These are phyloP conservation scores for Xylota sylvarum DNA, from an alignment of 2,888 invertebrate genomes.

Conservation along the genomic window DNA sequence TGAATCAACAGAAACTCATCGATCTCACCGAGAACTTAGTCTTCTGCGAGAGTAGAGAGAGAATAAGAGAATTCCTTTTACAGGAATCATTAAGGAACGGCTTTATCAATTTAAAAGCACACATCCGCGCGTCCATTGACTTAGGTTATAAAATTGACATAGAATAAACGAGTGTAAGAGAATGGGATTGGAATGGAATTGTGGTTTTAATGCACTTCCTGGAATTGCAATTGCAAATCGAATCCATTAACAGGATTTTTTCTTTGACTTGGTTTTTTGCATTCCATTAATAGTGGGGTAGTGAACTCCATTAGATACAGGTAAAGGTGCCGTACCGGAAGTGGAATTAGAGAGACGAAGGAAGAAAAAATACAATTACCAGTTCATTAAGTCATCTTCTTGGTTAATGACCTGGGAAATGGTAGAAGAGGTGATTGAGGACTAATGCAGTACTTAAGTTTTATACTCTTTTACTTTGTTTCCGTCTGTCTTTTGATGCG, in stretches of 20 bases:
- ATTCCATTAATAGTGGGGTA: constrained; percentile 54
- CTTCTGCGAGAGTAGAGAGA: constrained; percentile 82
- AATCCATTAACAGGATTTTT: constrained; percentile 70
- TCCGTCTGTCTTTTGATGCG: neutral
- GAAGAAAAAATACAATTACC: constrained; percentile 67
- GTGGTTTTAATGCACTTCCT: constrained; percentile 70
- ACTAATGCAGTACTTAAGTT: constrained; percentile 7
- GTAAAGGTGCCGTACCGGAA: constrained; percentile 30
- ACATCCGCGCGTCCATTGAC: constrained; percentile 84
- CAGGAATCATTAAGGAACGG: constrained; percentile 84
- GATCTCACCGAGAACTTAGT: constrained; percentile 83
- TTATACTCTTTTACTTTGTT: constrained; percentile 6
- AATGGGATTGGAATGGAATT: constrained; percentile 60
- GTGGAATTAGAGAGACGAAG: constrained; percentile 52
- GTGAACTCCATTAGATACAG: constrained; percentile 55
- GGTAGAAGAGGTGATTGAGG: constrained; percentile 45
- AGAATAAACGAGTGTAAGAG: constrained; percentile 78
- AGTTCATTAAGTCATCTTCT: constrained; percentile 74
- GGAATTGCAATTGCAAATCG: constrained; percentile 53
- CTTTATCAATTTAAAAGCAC: constrained; percentile 82
- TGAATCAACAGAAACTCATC: constrained; percentile 81
- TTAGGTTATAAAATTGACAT: constrained; percentile 84
- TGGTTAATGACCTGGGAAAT: constrained; percentile 60
- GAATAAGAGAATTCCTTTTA: constrained; percentile 82
- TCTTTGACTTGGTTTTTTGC: constrained; percentile 33